Evolutionary conservation across 2,113 vertebrate species (phyloP), one percentile per base, ranked within the genome.

Genomic region (Malurus elegans): DNA sequence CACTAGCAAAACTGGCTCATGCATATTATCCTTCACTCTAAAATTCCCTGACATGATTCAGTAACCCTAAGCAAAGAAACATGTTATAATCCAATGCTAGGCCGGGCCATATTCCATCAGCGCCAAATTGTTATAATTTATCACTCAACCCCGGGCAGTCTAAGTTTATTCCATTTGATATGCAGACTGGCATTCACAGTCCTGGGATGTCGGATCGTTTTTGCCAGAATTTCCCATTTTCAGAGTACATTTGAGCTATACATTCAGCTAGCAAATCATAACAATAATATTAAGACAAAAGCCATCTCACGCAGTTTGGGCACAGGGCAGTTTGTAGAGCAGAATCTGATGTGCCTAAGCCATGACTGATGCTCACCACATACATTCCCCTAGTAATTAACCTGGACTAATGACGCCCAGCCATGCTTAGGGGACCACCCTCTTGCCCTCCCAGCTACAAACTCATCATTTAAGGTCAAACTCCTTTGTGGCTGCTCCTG

Each of bases 361-460:
- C 45, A 84, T 97, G 93, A 97, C 9, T 74, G 94, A 94, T 96
- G 83, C 31, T 80, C 72, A 45, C 40, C 14, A 45, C 36, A 84
- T 88, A 90, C 93, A 94, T 90, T 81, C 25, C 61, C 25, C n/a
- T n/a, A 71, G 79, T 75, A 96, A 96, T 96, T 96, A 95, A 86
- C 82, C 57, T 69, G 75, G n/a, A 72, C 72, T 90, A 94, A 81
- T 88, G 86, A 84, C 79, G 92, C 48, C 61, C 82, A 96, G 83
- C 57, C 40, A 21, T 42, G 82, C 69, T 95, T 71, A 81, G 64
- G 60, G 88, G 72, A 90, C 82, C 85, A 81, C 56, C 72, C 65
- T 88, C 65, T 78, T 95, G 92, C 86, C 82, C 85, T 94, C 57
- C 25, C 29, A 53, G 76, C 72, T 75, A 66, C 36, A 92, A 56